Percentiles rank a stretch among this genome's conserved stretches.
phyloP scores from a whole-genome alignment of 2,888 invertebrate genomes.

The Ceramica pisi region DNA sequence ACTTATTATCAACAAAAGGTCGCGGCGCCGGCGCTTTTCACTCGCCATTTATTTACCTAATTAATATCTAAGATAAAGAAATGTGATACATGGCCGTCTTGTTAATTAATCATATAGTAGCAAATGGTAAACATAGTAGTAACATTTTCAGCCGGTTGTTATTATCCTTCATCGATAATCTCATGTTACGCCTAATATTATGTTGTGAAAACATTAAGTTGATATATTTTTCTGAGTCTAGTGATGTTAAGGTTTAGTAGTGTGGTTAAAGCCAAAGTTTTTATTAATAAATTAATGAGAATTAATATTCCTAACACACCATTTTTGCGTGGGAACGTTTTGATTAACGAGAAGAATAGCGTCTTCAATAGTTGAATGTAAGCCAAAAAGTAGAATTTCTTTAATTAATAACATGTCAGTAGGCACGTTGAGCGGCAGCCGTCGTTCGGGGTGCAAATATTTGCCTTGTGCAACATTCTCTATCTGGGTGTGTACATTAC shows the following conservation, averaged over 20 bases:
- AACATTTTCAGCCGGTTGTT: constrained; percentile 41
- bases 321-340: neutral
- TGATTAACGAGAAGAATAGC: constrained; percentile 1
- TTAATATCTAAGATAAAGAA: constrained; percentile 55
- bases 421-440: constrained; percentile 62
- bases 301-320: neutral
- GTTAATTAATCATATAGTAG: constrained; percentile 50
- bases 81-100: constrained; percentile 43
- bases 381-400: constrained; percentile 41
- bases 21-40: constrained; percentile 39
- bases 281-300: neutral
- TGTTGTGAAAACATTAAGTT: constrained; percentile 18
- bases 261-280: no score
- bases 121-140: constrained; percentile 45
- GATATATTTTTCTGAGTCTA: neutral
- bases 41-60: constrained; percentile 52
- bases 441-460: constrained; percentile 76
- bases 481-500: constrained; percentile 83
- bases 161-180: constrained; percentile 37
- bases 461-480: constrained; percentile 80
- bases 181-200: constrained; percentile 24
- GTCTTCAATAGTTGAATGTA: neutral
- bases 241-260: neutral
- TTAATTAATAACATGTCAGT: constrained; percentile 63
- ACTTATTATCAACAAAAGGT: constrained; percentile 56